Conservation (phyloP, 1,140 invertebrate species). For the Brachionus angularis region DNA sequence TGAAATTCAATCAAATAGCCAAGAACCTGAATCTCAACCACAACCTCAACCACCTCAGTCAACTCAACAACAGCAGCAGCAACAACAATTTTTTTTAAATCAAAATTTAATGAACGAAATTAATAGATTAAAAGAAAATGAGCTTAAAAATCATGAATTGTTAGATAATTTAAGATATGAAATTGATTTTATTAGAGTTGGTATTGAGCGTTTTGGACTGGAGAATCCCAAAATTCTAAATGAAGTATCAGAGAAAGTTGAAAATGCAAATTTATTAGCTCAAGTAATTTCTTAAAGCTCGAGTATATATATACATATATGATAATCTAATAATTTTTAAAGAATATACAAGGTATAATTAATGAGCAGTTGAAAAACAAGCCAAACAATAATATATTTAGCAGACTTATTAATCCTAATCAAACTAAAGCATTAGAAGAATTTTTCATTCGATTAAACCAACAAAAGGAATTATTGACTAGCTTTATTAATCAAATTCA, state of each 20-base stretch:
- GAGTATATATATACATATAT: background rate
- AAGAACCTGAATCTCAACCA: background rate
- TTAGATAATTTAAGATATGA: background rate
- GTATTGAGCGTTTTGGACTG: background rate
- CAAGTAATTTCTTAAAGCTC: background rate
- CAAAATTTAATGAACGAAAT: slow-evolving; percentile 19
- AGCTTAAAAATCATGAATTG: too few species aligned
- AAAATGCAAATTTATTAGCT: background rate
- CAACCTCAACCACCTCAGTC: background rate
- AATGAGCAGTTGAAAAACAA: slow-evolving; percentile 22
- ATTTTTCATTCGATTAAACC: too few species aligned
- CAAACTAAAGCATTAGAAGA: too few species aligned
- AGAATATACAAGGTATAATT: background rate
- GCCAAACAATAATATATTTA: slow-evolving; percentile 1
- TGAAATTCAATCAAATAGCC: too few species aligned
- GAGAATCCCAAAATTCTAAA: slow-evolving; percentile 8
- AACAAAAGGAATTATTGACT: too few species aligned
- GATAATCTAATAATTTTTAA: background rate
- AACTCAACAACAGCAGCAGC: background rate
- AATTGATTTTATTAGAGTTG: background rate
- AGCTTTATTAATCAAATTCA: too few species aligned
- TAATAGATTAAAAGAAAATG: background rate
- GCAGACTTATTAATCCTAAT: background rate
- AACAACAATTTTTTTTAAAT: background rate
- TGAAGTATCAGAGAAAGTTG: background rate